Base-by-base conservation (phyloP, 2,113 vertebrate species). In the Thinocorus orbignyianus region DNA sequence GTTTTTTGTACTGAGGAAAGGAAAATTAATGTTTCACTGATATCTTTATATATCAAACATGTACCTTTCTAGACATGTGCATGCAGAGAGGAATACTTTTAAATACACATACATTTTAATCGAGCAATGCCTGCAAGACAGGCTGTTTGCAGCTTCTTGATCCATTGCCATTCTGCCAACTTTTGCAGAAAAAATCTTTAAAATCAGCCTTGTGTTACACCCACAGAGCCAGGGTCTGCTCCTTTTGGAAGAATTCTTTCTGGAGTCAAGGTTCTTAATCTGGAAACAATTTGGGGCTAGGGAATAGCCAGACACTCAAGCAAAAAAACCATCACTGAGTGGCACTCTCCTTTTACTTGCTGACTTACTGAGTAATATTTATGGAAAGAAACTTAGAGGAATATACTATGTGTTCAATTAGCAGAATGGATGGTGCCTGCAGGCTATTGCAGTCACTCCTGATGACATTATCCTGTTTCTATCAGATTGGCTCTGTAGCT, bases 391-490 rank as follows among this genome's bases (percentile, higher is more conserved):
- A 79, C 49, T 95, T 76, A 71, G 77, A 71, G 68, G 77, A 91
- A 80, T 96, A 49, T 14, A 77, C 5, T 90, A 58, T 68, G 46
- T 94, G 83, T 87, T 94, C 90, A 92, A 88, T 92, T 93, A 69
- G 54, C 78, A 92, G 87, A 76, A 70, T 57, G 68, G 79, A 93
- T 96, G 93, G 73, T 96, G 90, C 92, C 96, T 94, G 77, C 86
- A 61, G 93, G 95, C 93, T 81, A 57, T 69, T 92, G 84, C 87
- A 94, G 90, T 96, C 74, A 66, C 82, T 96, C 87, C 80, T 92
- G 71, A 90, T 96, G 94, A 96, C 90, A 94, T 95, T 93, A 96
- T 72, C 84, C 90, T 88, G 64, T 89, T 95, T 87, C 92, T 90
- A 41, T 95, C 85, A 93, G 85, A 86, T 35, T 82, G 74, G 23